These are phyloP conservation scores for Ostrea denselamellosa DNA, from an alignment of 1,140 invertebrate species.

Conservation along the genomic window DNA sequence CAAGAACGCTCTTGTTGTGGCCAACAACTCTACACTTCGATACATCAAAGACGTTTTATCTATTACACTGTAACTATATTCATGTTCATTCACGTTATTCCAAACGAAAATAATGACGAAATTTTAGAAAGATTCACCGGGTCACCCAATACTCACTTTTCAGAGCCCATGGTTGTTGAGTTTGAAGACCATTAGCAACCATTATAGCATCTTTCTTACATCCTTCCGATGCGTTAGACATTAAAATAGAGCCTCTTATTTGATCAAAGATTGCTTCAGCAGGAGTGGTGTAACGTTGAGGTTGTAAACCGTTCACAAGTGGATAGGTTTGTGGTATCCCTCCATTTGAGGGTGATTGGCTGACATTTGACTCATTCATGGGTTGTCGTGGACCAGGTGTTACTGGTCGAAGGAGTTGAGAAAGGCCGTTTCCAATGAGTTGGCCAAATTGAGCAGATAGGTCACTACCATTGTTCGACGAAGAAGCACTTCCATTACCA, in stretches of 20 bases:
- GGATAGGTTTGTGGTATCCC: background rate
- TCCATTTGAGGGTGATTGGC: background rate
- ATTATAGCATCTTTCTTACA: slow-evolving; percentile 4
- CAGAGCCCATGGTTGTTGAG: slow-evolving; percentile 30
- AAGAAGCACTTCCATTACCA: background rate
- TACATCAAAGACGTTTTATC: too few species aligned
- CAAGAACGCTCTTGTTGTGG: too few species aligned
- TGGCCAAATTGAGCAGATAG: background rate
- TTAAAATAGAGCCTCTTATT: background rate
- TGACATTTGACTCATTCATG: background rate
- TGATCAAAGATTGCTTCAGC: background rate
- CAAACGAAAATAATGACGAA: too few species aligned
- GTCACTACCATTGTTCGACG: background rate
- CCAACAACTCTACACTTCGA: too few species aligned
- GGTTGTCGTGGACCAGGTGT: background rate
- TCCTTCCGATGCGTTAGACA: background rate
- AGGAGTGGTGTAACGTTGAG: background rate
- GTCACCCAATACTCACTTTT: background rate
- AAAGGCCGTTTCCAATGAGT: background rate
- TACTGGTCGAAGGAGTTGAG: background rate
- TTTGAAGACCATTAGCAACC: slow-evolving; percentile 11
- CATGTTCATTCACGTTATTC: too few species aligned
- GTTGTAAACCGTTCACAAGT: background rate
- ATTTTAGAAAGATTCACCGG: background rate
- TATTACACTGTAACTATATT: too few species aligned